Conservation (phyloP, 2,888 invertebrate genomes). For the Calameuta filiformis region DNA sequence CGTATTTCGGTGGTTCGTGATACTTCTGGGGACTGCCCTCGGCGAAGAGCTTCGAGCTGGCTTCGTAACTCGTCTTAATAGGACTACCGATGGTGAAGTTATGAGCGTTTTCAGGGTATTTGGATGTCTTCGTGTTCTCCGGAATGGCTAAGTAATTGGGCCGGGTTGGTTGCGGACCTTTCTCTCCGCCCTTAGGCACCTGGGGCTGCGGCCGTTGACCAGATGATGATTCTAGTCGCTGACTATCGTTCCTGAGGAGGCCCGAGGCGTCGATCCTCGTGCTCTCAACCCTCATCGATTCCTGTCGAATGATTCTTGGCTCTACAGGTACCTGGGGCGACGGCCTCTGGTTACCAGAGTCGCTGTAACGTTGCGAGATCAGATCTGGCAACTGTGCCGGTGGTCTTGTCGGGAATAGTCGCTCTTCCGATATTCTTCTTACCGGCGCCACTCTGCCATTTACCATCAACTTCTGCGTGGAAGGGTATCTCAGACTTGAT, state of each 20-base stretch:
- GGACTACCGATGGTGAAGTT: conserved; percentile 44
- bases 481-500: conserved; percentile 67
- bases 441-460: conserved; percentile 64
- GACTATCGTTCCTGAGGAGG: conserved; percentile 45
- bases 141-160: conserved; percentile 43
- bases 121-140: conserved; percentile 34
- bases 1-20: conserved; percentile 56
- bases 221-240: conserved; percentile 42
- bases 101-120: conserved; percentile 29
- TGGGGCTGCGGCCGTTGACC: conserved; percentile 61
- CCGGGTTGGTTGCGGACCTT: conserved; percentile 25
- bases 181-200: conserved; percentile 27
- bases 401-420: conserved; percentile 41
- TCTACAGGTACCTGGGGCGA: conserved; percentile 60
- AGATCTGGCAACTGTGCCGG: conserved; percentile 56
- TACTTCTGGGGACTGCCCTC: conserved; percentile 53
- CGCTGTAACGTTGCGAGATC: conserved; percentile 54
- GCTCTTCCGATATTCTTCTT: conserved; percentile 54
- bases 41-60: conserved; percentile 46
- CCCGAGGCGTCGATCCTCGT: conserved; percentile 40
- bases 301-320: conserved; percentile 56
- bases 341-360: conserved; percentile 57
- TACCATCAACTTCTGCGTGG: conserved; percentile 66
- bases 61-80: conserved; percentile 54
- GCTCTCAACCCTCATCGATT: conserved; percentile 55